Evolutionary conservation across 2,113 vertebrate genomes (phyloP).

Genomic region (Tylochromis polylepis): DNA sequence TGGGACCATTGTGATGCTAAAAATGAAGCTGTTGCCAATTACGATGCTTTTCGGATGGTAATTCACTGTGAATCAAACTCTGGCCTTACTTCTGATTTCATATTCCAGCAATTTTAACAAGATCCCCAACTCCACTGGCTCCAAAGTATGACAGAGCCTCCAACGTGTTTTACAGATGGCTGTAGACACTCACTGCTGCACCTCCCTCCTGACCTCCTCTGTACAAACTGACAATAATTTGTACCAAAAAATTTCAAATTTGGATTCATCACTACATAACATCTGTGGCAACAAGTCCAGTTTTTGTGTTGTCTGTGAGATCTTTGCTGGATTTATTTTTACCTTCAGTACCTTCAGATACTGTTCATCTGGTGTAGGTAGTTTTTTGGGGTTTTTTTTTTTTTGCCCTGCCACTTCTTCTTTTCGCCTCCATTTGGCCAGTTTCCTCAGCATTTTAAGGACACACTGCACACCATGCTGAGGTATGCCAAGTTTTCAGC

Average conservation of each 20-base stretch:
- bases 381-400: background rate
- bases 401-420: background rate
- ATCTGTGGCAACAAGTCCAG: background rate
- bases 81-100: background rate
- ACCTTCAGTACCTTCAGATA: background rate
- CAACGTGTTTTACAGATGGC: background rate
- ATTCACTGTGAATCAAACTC: background rate
- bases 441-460: background rate
- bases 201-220: background rate
- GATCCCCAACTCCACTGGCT: background rate
- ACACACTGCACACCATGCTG: background rate
- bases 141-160: background rate
- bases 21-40: background rate
- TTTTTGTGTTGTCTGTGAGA: background rate
- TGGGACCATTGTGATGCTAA: background rate
- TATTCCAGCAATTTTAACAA: background rate
- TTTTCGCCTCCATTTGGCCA: background rate
- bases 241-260: background rate
- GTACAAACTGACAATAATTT: background rate
- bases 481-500: background rate
- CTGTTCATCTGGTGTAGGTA: background rate
- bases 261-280: background rate
- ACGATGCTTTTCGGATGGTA: background rate
- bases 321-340: background rate
- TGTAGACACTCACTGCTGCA: background rate